These are phyloP conservation scores for Suricata suricatta DNA, from an alignment of 2,113 vertebrate genomes.

Conservation along the genomic window DNA sequence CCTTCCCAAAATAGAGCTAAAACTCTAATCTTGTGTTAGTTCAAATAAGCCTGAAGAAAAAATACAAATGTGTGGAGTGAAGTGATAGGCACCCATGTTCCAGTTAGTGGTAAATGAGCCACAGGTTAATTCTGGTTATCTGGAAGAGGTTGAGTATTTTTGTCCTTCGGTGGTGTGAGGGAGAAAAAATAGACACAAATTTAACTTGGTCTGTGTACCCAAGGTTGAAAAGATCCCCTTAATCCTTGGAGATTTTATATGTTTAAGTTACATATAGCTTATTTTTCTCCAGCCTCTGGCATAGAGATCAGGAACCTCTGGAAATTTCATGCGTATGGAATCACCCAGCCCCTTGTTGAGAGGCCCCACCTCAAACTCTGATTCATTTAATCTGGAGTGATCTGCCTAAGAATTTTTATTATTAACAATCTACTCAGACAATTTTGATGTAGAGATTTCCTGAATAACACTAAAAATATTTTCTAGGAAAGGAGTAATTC, in stretches of 20 bases:
- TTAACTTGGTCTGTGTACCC: not conserved
- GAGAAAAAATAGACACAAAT: not conserved
- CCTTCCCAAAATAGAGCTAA: not conserved
- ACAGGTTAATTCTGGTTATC: not conserved
- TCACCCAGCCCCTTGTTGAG: not conserved
- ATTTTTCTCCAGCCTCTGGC: not conserved
- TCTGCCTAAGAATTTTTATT: not conserved
- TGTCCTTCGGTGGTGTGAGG: not conserved
- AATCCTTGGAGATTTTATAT: not conserved
- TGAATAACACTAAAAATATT: constrained; percentile 9
- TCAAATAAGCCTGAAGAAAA: not conserved
- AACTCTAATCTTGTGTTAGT: not conserved
- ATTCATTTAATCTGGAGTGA: not conserved
- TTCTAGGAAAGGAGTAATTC: not conserved
- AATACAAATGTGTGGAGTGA: not conserved
- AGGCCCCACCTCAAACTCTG: not conserved
- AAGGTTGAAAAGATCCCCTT: not conserved
- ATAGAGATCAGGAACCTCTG: not conserved
- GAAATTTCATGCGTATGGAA: not conserved
- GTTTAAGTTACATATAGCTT: not conserved
- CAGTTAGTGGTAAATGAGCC: not conserved
- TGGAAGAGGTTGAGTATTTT: not conserved
- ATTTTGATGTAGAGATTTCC: not conserved
- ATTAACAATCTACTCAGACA: not conserved
- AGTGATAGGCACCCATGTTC: not conserved